Conservation (phyloP, 1,140 invertebrate species). For the Platyscapa corneri region DNA sequence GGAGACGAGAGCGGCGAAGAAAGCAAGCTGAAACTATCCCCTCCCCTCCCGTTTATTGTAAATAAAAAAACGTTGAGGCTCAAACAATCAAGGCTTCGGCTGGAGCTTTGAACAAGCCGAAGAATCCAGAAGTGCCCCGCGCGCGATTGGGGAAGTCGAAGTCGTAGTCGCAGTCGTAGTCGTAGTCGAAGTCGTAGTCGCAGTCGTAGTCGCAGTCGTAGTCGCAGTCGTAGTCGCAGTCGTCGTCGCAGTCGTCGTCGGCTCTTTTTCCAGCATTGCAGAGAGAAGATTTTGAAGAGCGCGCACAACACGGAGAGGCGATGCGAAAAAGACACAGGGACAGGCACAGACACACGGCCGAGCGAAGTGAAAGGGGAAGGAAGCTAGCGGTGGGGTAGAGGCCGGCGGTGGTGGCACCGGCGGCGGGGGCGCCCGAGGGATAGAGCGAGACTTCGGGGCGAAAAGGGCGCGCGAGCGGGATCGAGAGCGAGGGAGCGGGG, state of each 20-base stretch:
- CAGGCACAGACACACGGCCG: not conserved
- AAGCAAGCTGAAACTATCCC: too few species aligned
- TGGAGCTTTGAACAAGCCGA: too few species aligned
- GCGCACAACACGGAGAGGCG: not conserved
- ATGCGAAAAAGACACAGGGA: not conserved
- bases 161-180: too few species aligned
- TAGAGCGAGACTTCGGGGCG: not conserved
- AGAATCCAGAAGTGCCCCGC: not conserved
- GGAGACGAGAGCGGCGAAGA: not conserved
- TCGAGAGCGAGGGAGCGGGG: slow-evolving; percentile 24
- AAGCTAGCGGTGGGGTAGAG: not conserved
- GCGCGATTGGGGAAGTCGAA: not conserved
- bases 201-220: too few species aligned
- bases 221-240: too few species aligned
- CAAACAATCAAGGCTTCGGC: not conserved
- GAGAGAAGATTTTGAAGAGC: not conserved
- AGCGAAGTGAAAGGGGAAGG: slow-evolving; percentile 28
- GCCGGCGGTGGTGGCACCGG: slow-evolving; percentile 29
- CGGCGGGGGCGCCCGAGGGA: not conserved
- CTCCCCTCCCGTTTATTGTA: too few species aligned
- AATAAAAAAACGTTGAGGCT: not conserved
- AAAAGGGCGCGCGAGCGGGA: slow-evolving; percentile 40
- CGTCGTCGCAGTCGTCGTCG: too few species aligned
- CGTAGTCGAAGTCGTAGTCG: too few species aligned
- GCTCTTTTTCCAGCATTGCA: not conserved